A percentile compares a stretch with the other conserved stretches of the same genome.
These are phyloP conservation scores for Phaethon lepturus DNA, from an alignment of 2,113 vertebrate genomes.

Conservation along the genomic window DNA sequence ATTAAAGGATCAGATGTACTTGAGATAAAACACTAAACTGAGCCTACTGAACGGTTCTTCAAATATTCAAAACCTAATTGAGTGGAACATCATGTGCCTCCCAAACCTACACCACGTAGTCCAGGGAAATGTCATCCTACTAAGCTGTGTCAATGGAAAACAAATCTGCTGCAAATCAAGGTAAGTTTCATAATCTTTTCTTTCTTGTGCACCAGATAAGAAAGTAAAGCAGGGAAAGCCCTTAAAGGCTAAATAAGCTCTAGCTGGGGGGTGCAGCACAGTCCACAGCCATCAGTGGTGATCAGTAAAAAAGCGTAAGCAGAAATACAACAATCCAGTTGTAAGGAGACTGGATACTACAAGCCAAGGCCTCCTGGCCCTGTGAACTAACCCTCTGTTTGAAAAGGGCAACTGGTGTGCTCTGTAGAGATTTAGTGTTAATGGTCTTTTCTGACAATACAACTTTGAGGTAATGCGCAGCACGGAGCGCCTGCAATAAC, in stretches of 20 bases:
- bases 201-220: neutral
- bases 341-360: neutral
- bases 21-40: neutral
- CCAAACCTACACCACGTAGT: neutral
- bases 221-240: neutral
- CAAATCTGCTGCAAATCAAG: neutral
- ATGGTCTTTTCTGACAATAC: neutral
- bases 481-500: rapidly evolving
- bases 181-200: neutral
- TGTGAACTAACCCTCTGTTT: neutral
- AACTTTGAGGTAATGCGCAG: neutral
- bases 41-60: neutral
- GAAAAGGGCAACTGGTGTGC: neutral
- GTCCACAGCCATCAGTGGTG: neutral
- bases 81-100: neutral
- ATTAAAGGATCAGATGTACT: neutral
- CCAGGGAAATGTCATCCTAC: neutral
- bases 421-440: neutral
- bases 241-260: neutral
- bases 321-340: rapidly evolving
- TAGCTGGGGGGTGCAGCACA: neutral
- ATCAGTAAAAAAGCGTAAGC: neutral
- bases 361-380: neutral
- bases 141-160: neutral
- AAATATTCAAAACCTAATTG: neutral